Percentiles rank a stretch among this genome's conserved stretches.
These are phyloP conservation scores for Philhelius pedissequus DNA, from an alignment of 2,888 invertebrate genomes.

Conservation along the genomic window DNA sequence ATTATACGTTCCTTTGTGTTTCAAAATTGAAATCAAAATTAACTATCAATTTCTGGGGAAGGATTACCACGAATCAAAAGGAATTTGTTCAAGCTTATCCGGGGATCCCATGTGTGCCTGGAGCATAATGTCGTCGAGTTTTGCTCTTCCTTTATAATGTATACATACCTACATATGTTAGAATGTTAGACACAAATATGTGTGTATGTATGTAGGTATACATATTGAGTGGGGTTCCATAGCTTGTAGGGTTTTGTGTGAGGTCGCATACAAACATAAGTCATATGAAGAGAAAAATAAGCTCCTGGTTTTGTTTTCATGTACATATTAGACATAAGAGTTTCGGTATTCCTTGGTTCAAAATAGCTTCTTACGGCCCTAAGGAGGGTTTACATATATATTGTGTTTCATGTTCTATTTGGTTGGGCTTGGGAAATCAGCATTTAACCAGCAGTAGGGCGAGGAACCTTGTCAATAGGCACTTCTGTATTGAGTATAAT, in stretches of 20 bases:
- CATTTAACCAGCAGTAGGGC: too few relatives aligned
- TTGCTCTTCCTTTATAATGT: neutral
- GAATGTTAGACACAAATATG: neutral
- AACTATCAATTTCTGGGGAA: conserved; percentile 36
- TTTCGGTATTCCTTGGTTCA: neutral
- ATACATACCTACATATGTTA: neutral
- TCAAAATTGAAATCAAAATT: conserved; percentile 34
- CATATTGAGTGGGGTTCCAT: neutral
- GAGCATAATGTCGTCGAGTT: neutral
- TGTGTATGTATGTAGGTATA: neutral
- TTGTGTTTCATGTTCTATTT: neutral
- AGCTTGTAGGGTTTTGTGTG: neutral
- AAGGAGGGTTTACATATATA: neutral
- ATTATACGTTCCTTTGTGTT: conserved; percentile 14
- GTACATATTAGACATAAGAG: neutral
- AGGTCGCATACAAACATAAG: neutral
- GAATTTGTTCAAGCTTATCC: conserved; percentile 34
- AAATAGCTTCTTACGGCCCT: neutral
- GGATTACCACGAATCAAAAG: conserved; percentile 51
- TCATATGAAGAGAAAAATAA: neutral
- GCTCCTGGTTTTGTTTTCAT: neutral
- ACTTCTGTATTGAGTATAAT: too few relatives aligned
- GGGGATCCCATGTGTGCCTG: neutral
- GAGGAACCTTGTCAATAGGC: too few relatives aligned
- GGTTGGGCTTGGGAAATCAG: too few relatives aligned